Percentiles rank a stretch among this genome's conserved stretches.
These are phyloP conservation scores for Rafetus swinhoei DNA, from an alignment of 2,113 vertebrate species.

Conservation along the genomic window DNA sequence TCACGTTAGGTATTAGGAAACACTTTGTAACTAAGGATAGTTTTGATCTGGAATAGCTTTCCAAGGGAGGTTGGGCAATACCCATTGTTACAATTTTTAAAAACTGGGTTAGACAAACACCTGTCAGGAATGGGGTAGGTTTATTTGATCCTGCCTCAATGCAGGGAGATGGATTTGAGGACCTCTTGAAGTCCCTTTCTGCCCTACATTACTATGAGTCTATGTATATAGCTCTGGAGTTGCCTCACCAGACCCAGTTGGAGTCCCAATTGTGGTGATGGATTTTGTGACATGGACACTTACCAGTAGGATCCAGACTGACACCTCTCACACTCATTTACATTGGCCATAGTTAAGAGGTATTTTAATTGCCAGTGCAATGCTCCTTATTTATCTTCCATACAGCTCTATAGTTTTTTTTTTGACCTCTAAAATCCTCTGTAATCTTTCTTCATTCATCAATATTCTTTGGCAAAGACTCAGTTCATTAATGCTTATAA, in stretches of 20 bases:
- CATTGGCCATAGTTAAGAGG: background rate
- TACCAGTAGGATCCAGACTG: background rate
- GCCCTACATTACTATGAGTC: background rate
- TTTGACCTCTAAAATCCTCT: background rate
- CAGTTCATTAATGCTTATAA: constrained; percentile 35
- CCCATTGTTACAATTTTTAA: background rate
- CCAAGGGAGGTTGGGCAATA: background rate
- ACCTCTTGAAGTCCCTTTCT: background rate
- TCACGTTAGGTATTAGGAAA: background rate
- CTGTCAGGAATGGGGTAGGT: background rate
- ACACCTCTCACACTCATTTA: background rate
- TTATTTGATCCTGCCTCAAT: background rate
- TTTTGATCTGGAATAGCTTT: background rate
- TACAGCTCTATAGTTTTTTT: constrained; percentile 12
- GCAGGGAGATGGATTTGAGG: background rate
- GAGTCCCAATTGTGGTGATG: background rate
- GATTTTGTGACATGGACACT: background rate
- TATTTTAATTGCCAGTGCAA: constrained; percentile 19
- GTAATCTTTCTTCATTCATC: constrained; percentile 37
- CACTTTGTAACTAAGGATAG: background rate
- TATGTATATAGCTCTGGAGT: background rate
- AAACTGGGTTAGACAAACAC: background rate
- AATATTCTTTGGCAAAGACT: constrained; percentile 34
- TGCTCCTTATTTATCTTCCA: constrained; percentile 18
- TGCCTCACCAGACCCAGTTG: background rate